Evolutionary conservation across 2,797 vertebrate genomes (phyloP).

Genomic region (Macropus fuliginosus): DNA sequence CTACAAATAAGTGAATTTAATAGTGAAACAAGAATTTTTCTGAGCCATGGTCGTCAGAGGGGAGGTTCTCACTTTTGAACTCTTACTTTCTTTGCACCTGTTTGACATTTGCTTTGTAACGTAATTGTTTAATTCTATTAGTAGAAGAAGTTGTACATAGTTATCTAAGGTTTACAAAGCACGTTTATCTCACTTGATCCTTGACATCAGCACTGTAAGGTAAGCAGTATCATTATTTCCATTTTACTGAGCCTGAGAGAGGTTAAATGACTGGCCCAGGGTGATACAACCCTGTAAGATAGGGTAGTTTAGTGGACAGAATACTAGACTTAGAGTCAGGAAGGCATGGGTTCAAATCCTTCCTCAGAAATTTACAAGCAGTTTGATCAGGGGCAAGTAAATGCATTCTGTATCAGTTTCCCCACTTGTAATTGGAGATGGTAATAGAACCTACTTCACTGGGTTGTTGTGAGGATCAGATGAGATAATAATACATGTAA

Average conservation of each 20-base stretch:
- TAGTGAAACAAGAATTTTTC: background rate
- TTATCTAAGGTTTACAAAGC: background rate
- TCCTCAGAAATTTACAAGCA: background rate
- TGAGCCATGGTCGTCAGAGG: background rate
- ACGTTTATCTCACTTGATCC: constrained; percentile 12
- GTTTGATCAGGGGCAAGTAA: background rate
- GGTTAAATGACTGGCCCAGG: background rate
- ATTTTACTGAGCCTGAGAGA: constrained; percentile 10
- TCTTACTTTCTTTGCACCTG: background rate
- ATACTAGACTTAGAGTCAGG: background rate
- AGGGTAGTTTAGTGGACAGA: background rate
- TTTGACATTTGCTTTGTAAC: background rate
- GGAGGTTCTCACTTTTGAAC: background rate
- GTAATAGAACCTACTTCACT: background rate
- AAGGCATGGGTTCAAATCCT: background rate
- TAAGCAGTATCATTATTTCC: background rate
- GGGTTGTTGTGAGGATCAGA: background rate
- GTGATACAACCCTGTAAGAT: background rate
- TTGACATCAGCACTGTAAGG: background rate
- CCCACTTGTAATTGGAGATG: background rate
- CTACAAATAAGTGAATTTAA: background rate
- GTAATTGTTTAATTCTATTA: background rate
- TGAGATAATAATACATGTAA: background rate
- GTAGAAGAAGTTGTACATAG: background rate
- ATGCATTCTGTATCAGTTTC: background rate